Conservation (phyloP, 2,113 vertebrate species). For the Gnathochromis pfefferi region DNA sequence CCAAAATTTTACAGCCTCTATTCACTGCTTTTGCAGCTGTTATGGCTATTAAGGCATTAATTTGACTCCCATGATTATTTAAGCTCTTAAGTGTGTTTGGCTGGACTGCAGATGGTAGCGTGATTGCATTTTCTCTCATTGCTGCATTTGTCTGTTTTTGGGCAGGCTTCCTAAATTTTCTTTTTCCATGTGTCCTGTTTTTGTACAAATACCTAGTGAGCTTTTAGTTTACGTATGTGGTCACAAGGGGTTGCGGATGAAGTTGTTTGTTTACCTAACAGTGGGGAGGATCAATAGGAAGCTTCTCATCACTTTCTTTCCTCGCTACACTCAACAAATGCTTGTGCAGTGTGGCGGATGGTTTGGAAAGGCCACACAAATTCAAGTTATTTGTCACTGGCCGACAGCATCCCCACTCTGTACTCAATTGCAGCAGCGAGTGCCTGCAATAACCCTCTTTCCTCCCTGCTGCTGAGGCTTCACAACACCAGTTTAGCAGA, state of each 20-base stretch:
- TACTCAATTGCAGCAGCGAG: conserved; percentile 26
- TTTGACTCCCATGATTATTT: neutral
- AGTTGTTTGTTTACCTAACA: neutral
- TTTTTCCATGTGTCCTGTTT: neutral
- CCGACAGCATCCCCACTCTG: conserved; percentile 18
- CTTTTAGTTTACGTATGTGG: neutral
- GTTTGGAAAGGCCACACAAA: conserved; percentile 36
- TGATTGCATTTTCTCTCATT: neutral
- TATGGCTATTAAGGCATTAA: neutral
- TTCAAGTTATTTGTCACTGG: conserved; percentile 46
- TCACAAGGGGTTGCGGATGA: neutral
- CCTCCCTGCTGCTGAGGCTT: neutral
- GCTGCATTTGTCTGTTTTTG: neutral
- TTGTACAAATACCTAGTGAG: neutral
- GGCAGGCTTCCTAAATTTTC: neutral
- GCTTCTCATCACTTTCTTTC: conserved; percentile 17
- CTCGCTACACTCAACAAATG: neutral
- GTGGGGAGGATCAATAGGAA: neutral
- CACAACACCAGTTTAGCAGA: conserved; percentile 20
- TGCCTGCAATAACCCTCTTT: neutral
- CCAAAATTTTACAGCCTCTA: neutral
- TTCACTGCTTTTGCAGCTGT: neutral
- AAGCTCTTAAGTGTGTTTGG: neutral
- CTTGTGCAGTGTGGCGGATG: neutral
- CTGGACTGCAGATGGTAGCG: neutral